Evolutionary conservation across 2,888 invertebrate species (phyloP).

Genomic region (Carpatolechia fugitivella): DNA sequence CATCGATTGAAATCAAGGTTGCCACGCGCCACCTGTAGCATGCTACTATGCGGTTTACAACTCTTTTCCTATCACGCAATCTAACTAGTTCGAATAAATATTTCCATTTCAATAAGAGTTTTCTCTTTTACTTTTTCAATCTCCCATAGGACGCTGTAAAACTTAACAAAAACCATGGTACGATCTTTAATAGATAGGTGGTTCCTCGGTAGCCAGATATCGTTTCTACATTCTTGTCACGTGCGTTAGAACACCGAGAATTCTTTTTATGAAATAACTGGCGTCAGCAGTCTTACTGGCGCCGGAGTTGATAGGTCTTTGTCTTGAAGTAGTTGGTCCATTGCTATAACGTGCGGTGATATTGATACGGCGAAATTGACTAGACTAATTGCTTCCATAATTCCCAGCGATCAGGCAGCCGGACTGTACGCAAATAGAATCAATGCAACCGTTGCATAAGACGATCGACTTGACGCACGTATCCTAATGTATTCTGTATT

Average conservation of each 20-base stretch:
- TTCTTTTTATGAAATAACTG: conserved; percentile 8
- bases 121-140: neutral
- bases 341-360: too few relatives aligned
- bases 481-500: conserved; percentile 49
- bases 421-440: conserved; percentile 63
- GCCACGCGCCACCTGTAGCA: conserved; percentile 35
- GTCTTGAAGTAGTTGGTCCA: too few relatives aligned
- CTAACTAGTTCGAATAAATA: conserved; percentile 8
- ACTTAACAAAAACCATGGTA: neutral
- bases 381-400: conserved; percentile 72
- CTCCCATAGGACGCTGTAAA: neutral
- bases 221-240: conserved; percentile 1
- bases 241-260: neutral
- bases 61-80: conserved; percentile 20
- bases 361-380: conserved; percentile 57
- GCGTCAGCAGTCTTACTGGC: conserved; percentile 21
- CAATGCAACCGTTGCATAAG: conserved; percentile 30
- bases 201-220: neutral
- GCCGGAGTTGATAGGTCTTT: conserved; percentile 27
- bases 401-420: conserved; percentile 48
- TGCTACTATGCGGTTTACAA: conserved; percentile 26
- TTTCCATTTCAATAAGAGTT: conserved; percentile 5
- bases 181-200: too few relatives aligned
- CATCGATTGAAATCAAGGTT: conserved; percentile 34
- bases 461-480: conserved; percentile 66